Percentiles rank a stretch among this genome's conserved stretches.
These are phyloP conservation scores for Camponotus fellah DNA, from an alignment of 2,888 invertebrate species.

Conservation along the genomic window DNA sequence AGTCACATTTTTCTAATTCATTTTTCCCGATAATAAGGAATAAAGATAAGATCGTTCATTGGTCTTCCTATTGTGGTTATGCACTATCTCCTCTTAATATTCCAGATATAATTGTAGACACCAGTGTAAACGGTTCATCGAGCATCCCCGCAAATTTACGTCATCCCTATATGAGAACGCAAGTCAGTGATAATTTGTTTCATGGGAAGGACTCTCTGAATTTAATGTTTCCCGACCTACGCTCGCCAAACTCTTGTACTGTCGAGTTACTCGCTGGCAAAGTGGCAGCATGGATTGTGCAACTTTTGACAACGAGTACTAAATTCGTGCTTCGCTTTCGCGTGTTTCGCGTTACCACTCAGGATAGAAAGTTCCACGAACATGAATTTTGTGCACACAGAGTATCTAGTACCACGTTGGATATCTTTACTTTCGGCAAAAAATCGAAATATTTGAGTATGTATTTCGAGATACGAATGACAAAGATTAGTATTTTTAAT, in stretches of 20 bases:
- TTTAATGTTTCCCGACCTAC: constrained; percentile 62
- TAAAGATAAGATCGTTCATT: constrained; percentile 26
- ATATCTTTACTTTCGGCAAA: constrained; percentile 8
- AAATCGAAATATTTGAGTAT: constrained; percentile 6
- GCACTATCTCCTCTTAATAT: constrained; percentile 21
- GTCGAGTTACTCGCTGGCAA: constrained; percentile 48
- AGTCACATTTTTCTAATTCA: constrained; percentile 17
- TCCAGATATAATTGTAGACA: constrained; percentile 42
- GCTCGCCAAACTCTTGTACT: constrained; percentile 50
- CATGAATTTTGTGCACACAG: constrained; percentile 27
- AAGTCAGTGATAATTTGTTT: constrained; percentile 41
- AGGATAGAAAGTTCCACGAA: constrained; percentile 42
- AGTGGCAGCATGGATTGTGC: constrained; percentile 48
- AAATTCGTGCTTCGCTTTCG: constrained; percentile 50
- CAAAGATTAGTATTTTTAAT: neutral
- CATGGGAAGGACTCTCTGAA: constrained; percentile 40
- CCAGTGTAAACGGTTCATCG: constrained; percentile 41
- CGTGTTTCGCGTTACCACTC: constrained; percentile 45
- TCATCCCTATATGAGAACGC: neutral
- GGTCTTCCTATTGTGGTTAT: neutral
- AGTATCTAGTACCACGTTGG: neutral
- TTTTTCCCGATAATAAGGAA: neutral
- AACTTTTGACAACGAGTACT: constrained; percentile 48
- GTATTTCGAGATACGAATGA: neutral
- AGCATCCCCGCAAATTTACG: constrained; percentile 44